phyloP scores from a whole-genome alignment of 2,888 invertebrate species.

The Sarcophaga caerulescens region DNA sequence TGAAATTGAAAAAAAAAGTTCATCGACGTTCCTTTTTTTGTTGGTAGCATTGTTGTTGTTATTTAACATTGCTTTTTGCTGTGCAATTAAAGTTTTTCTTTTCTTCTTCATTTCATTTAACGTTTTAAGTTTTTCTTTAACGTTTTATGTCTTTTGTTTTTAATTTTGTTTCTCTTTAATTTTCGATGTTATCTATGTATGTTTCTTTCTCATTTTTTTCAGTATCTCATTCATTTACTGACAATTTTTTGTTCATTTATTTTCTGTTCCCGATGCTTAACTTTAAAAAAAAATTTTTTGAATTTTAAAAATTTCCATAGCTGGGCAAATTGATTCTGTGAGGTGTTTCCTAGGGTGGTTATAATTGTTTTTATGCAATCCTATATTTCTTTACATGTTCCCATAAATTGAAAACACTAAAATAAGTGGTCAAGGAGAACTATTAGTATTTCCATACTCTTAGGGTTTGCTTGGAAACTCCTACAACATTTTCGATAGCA shows the following conservation, averaged over 20 bases:
- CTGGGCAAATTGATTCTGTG: slow-evolving; percentile 24
- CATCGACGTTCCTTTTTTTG: background rate
- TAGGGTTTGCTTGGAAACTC: too few relatives aligned
- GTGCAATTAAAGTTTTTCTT: slow-evolving; percentile 31
- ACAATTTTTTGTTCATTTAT: background rate
- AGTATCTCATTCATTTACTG: background rate
- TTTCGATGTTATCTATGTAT: slow-evolving; percentile 18
- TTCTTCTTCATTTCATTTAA: background rate
- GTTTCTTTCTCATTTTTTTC: background rate
- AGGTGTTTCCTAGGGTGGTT: background rate
- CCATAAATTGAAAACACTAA: too few relatives aligned
- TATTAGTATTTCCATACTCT: too few relatives aligned
- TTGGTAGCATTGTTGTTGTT: slow-evolving; percentile 4
- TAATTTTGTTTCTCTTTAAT: background rate
- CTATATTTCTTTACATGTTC: too few relatives aligned
- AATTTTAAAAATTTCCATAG: slow-evolving; percentile 14
- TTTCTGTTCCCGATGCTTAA: slow-evolving; percentile 16
- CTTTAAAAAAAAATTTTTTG: slow-evolving; percentile 18
- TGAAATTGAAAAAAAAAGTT: background rate
- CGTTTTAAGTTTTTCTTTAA: background rate
- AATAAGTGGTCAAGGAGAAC: too few relatives aligned
- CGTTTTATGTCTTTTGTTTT: background rate
- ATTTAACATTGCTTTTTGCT: slow-evolving; percentile 12
- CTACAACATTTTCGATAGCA: too few relatives aligned
- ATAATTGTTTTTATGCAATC: too few relatives aligned